These are phyloP conservation scores for Diadromus collaris DNA, from an alignment of 2,888 invertebrate species.

Conservation along the genomic window DNA sequence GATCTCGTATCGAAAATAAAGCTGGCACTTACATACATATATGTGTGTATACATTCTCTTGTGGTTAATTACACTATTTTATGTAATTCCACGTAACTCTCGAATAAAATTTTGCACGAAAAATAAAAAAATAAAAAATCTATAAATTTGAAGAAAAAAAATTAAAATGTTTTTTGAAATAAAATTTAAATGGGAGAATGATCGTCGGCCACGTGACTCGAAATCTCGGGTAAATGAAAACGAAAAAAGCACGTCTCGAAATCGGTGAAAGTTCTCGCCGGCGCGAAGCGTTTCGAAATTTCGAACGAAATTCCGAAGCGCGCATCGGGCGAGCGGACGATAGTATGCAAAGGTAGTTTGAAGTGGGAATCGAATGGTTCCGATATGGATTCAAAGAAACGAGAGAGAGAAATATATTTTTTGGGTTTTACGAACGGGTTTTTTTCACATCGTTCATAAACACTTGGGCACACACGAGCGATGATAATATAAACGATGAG, in stretches of 20 bases:
- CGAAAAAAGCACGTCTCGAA: constrained; percentile 59
- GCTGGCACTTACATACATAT: background rate
- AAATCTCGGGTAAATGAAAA: constrained; percentile 34
- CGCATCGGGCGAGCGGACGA: background rate
- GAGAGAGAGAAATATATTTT: background rate
- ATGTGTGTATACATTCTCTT: background rate
- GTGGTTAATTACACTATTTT: background rate
- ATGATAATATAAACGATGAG: constrained; percentile 15
- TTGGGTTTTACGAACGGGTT: background rate
- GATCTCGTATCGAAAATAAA: constrained; percentile 10
- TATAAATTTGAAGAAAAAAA: background rate
- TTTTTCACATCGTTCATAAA: background rate
- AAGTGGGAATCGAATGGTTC: background rate
- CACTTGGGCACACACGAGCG: background rate
- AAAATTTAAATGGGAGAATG: constrained; percentile 5
- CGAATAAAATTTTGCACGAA: background rate
- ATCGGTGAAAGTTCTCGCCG: constrained; percentile 58
- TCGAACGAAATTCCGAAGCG: constrained; percentile 43
- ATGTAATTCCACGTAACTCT: background rate
- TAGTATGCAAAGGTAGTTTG: constrained; percentile 6
- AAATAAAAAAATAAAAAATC: background rate
- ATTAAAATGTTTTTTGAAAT: background rate
- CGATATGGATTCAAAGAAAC: background rate
- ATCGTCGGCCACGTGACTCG: constrained; percentile 22
- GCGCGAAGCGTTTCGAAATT: constrained; percentile 50